These are phyloP conservation scores for Chaetodon trifascialis DNA, from an alignment of 2,113 vertebrate species.

Conservation along the genomic window DNA sequence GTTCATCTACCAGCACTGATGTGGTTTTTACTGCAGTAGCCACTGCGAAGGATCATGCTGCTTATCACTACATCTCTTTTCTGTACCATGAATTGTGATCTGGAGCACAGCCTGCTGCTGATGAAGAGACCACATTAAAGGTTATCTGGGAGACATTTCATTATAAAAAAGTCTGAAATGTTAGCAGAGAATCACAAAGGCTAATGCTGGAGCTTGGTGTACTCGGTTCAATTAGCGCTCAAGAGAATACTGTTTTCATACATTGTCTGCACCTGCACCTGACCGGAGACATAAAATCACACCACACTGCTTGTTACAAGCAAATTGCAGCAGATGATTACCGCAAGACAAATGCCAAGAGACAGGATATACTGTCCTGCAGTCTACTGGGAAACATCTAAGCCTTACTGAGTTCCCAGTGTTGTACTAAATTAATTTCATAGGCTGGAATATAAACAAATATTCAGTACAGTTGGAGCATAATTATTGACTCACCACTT, in stretches of 20 bases:
- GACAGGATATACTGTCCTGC: not conserved
- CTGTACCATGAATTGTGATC: slow-evolving; percentile 11
- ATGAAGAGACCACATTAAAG: slow-evolving; percentile 44
- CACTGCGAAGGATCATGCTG: not conserved
- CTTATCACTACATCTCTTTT: not conserved
- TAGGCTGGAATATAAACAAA: not conserved
- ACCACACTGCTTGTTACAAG: not conserved
- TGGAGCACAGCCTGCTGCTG: not conserved
- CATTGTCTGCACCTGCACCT: slow-evolving; percentile 6
- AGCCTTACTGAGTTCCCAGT: not conserved
- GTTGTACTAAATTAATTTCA: not conserved
- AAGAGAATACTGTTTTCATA: slow-evolving; percentile 33
- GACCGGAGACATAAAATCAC: slow-evolving; percentile 28
- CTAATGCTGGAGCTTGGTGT: slow-evolving; percentile 16
- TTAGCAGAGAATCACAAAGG: not conserved
- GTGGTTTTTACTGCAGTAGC: not conserved
- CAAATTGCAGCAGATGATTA: slow-evolving; percentile 27
- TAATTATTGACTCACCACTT: not conserved
- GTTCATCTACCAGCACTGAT: slow-evolving; percentile 4
- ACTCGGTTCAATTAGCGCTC: slow-evolving; percentile 48
- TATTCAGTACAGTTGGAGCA: not conserved
- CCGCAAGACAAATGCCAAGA: slow-evolving; percentile 5
- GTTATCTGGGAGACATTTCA: slow-evolving; percentile 51
- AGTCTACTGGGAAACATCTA: not conserved
- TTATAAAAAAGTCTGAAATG: slow-evolving; percentile 43